These are phyloP conservation scores for Sebastes aleutianus DNA, from an alignment of 2,797 vertebrate species.

Conservation along the genomic window DNA sequence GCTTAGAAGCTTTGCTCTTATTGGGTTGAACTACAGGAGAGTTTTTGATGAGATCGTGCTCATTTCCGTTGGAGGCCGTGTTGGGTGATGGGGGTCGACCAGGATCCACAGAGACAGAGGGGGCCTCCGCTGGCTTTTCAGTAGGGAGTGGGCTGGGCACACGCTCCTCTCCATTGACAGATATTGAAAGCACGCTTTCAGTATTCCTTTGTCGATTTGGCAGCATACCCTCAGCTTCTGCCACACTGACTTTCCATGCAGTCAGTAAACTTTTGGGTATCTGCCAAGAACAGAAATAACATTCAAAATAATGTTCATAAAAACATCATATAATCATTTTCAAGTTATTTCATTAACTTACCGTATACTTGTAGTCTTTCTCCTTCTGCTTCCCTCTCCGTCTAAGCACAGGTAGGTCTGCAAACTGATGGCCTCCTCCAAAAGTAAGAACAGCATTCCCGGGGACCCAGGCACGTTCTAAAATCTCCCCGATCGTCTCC, in stretches of 20 bases:
- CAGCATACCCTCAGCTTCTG: conserved; percentile 89
- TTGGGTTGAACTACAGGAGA: conserved; percentile 43
- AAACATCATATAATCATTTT: not conserved
- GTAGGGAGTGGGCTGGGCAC: conserved; percentile 61
- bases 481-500: conserved; percentile 89
- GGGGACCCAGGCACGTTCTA: conserved; percentile 91
- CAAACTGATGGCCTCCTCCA: conserved; percentile 93
- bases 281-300: conserved; percentile 72
- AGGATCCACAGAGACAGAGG: conserved; percentile 40
- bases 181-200: conserved; percentile 48
- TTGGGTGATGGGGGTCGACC: conserved; percentile 26
- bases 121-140: conserved; percentile 44
- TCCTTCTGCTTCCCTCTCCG: conserved; percentile 93
- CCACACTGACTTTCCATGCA: conserved; percentile 92
- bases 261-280: conserved; percentile 93
- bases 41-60: conserved; percentile 45
- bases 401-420: conserved; percentile 90
- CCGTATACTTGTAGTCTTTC: conserved; percentile 93
- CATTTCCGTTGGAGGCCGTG: conserved; percentile 51
- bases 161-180: conserved; percentile 56
- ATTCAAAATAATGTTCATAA: not conserved
- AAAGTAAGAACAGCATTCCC: conserved; percentile 90
- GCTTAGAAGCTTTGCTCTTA: conserved; percentile 70
- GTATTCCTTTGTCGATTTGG: conserved; percentile 74
- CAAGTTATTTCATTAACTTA: conserved; percentile 40